Percentiles rank a stretch among this genome's conserved stretches.
These are phyloP conservation scores for Notothenia coriiceps DNA, from an alignment of 2,113 vertebrate genomes.

Conservation along the genomic window DNA sequence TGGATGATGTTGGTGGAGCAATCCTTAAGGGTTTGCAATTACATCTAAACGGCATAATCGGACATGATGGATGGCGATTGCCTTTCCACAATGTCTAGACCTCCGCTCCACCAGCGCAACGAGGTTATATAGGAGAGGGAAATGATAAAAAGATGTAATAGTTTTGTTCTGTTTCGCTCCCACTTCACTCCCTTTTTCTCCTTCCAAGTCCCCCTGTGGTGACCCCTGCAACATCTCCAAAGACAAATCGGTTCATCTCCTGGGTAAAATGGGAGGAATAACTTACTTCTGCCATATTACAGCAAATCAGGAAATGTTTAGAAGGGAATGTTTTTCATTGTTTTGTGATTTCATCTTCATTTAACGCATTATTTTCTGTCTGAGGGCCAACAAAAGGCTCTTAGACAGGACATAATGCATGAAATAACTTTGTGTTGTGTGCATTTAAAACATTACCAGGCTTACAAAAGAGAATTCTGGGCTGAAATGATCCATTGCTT, in stretches of 20 bases:
- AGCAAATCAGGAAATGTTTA: not conserved
- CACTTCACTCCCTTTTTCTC: constrained; percentile 2
- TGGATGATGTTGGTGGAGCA: constrained; percentile 51
- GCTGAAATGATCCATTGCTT: not conserved
- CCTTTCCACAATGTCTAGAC: constrained; percentile 63
- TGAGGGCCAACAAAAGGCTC: not conserved
- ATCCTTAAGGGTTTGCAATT: constrained; percentile 80
- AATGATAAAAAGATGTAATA: constrained; percentile 73
- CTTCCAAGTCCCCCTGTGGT: constrained; percentile 20
- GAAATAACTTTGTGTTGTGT: not conserved
- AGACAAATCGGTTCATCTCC: not conserved
- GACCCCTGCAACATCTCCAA: constrained; percentile 15
- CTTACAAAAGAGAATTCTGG: not conserved
- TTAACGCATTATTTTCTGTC: no score
- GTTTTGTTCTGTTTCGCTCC: constrained; percentile 50
- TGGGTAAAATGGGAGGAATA: not conserved
- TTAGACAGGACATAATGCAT: not conserved
- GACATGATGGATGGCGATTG: constrained; percentile 76
- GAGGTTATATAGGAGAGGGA: constrained; percentile 71
- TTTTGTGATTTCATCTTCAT: not conserved
- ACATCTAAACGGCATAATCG: constrained; percentile 78
- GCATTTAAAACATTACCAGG: not conserved
- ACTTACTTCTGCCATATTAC: constrained; percentile 14
- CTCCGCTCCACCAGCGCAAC: constrained; percentile 64
- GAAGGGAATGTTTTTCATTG: not conserved